Percentiles rank a stretch among this genome's conserved stretches.
Conservation (phyloP, 2,113 vertebrate species). For the Dascyllus trimaculatus region DNA sequence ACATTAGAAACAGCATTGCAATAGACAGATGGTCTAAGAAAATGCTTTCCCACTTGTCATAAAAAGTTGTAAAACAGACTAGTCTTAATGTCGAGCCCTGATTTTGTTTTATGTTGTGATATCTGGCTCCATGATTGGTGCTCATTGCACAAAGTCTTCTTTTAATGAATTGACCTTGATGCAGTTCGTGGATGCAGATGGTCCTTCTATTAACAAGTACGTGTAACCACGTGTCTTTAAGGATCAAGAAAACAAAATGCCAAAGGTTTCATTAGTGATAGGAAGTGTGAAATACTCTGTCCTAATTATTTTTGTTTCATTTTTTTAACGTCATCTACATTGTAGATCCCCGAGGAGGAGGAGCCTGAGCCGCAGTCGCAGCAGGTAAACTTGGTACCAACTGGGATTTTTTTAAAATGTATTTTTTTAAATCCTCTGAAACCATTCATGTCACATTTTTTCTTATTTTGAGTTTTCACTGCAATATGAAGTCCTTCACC, state of each 20-base stretch:
- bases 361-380: slow-evolving; percentile 95
- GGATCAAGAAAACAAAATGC: slow-evolving; percentile 28
- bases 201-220: slow-evolving; percentile 83
- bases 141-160: slow-evolving; percentile 37
- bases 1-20: neutral
- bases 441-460: too few relatives aligned
- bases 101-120: slow-evolving; percentile 32
- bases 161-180: slow-evolving; percentile 43
- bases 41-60: neutral
- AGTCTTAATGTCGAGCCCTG: slow-evolving; percentile 67
- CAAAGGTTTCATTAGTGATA: slow-evolving; percentile 47
- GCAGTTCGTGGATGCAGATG: slow-evolving; percentile 62
- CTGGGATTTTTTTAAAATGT: too few relatives aligned
- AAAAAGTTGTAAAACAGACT: too few relatives aligned
- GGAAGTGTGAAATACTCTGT: slow-evolving; percentile 2
- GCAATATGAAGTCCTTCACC: too few relatives aligned
- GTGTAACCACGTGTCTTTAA: slow-evolving; percentile 57
- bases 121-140: slow-evolving; percentile 48
- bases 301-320: slow-evolving; percentile 33
- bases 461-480: too few relatives aligned
- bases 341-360: slow-evolving; percentile 95
- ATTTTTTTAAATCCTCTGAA: too few relatives aligned
- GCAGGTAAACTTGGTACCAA: slow-evolving; percentile 86
- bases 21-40: neutral
- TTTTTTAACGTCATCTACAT: slow-evolving; percentile 44